Base-by-base conservation (phyloP, 2,113 vertebrate genomes). In the Hemibagrus wyckioides region DNA sequence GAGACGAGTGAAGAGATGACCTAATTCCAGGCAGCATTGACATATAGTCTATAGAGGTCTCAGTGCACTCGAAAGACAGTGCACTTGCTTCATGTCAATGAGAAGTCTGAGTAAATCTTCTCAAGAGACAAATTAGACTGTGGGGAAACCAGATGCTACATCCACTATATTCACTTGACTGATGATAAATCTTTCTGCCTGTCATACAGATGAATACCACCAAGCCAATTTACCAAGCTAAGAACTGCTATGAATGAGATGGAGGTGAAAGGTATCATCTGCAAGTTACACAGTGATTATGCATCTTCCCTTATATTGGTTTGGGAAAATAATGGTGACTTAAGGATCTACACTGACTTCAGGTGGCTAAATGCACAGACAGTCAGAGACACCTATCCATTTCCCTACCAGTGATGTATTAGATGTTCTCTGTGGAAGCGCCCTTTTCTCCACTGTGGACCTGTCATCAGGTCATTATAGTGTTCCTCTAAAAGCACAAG, bases 211-310 rank as follows among this genome's bases (percentile, higher is more conserved):
- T 36, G 69, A 2, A 83, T 90, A 9, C 80, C 76, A 19, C 67
- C 82, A 11, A 67, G 65, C 33, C 76, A 88, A 1, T 88, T 88
- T 81, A 65, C 80, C 13, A 85, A 89, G n/a, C 85, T 89, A 4
- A 83, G 80, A 3, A 82, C 39, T 17, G 83, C 11, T 0, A 10
- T 82, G 3, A 85, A 76, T 59, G 63, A 85, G n/a, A 80, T 75
- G 75, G 63, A 88, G 56, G 48, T 36, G 25, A 88, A 84, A 41
- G 83, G 52, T 6, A 59, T 82, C 19, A 82, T 82, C 0, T 65
- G 33, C 7, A 85, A 85, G 30, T 80, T 83, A 21, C 50, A 75
- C 7, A 82, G 65, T 44, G 44, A 44, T 7, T 44, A 44, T 88
- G 50, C 61, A 8, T 88, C 73, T 3, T 84, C 77, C 7, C 41